phyloP scores from a whole-genome alignment of 23 tunicate species.

The Diplosoma virens region DNA sequence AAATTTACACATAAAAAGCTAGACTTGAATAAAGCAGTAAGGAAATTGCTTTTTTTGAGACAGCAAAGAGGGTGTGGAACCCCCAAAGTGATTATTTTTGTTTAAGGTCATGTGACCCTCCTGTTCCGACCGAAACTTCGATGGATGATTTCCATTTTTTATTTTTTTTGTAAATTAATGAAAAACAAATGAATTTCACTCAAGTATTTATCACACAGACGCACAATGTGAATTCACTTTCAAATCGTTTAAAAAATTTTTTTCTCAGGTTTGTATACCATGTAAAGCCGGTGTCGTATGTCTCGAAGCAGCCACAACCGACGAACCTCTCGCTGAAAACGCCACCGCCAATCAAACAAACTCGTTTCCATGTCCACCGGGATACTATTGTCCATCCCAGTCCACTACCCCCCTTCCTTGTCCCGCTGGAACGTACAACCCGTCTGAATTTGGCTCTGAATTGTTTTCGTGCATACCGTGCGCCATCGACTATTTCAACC shows the following conservation, averaged over 20 bases:
- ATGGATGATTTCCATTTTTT: too few relatives aligned
- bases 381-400: conserved; percentile 82
- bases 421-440: conserved; percentile 88
- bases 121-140: too few relatives aligned
- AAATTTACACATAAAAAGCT: too few relatives aligned
- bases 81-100: too few relatives aligned
- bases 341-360: conserved; percentile 68
- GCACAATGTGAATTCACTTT: too few relatives aligned
- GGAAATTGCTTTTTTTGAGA: too few relatives aligned
- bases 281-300: conserved; percentile 93
- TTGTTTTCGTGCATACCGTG: conserved; percentile 58
- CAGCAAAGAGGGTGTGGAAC: too few relatives aligned
- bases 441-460: conserved; percentile 49
- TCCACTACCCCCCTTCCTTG: conserved; percentile 69
- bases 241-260: neutral
- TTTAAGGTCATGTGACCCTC: too few relatives aligned
- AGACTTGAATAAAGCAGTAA: too few relatives aligned
- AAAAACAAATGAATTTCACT: too few relatives aligned
- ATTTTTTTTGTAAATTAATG: too few relatives aligned
- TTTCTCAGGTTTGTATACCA: conserved; percentile 47
- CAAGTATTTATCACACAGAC: too few relatives aligned
- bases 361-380: conserved; percentile 93
- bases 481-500: conserved; percentile 65
- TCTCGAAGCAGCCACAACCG: conserved; percentile 83
- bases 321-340: conserved; percentile 74